A percentile compares a stretch with the other conserved stretches of the same genome.
Conservation (phyloP, 92 coral and sea anemone species). For the Muricea muricata region DNA sequence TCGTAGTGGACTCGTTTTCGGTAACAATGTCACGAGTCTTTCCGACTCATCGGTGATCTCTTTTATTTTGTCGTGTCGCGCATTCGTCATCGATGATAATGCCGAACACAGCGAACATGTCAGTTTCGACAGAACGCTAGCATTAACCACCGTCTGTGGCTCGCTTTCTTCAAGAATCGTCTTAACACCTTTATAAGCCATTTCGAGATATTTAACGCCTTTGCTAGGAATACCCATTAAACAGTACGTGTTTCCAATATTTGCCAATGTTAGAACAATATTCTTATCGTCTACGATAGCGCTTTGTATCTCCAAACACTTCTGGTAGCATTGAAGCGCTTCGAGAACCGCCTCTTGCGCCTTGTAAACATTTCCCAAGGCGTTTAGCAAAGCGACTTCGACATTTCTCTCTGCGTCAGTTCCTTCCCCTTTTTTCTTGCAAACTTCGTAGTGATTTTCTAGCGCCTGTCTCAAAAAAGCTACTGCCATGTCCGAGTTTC, state of each 20-base stretch:
- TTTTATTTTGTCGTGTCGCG: slow-evolving; percentile 8
- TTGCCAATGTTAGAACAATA: not conserved
- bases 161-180: slow-evolving; percentile 9
- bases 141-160: slow-evolving; percentile 5
- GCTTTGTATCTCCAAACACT: slow-evolving; percentile 30
- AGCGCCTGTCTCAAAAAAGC: not conserved
- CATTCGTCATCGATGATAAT: not conserved
- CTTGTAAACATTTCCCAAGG: slow-evolving; percentile 26
- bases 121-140: slow-evolving; percentile 16
- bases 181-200: slow-evolving; percentile 17
- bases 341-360: slow-evolving; percentile 10
- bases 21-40: not conserved
- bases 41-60: slow-evolving; percentile 28
- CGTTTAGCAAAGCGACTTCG: slow-evolving; percentile 5
- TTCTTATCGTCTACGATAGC: slow-evolving; percentile 17
- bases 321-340: slow-evolving; percentile 21
- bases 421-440: slow-evolving; percentile 9
- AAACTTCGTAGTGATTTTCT: slow-evolving; percentile 13
- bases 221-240: not conserved
- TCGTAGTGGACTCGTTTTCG: not conserved
- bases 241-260: slow-evolving; percentile 28
- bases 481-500: slow-evolving; percentile 17
- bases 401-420: slow-evolving; percentile 20
- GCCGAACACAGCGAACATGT: slow-evolving; percentile 16
- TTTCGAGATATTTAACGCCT: slow-evolving; percentile 22